Percentiles rank a stretch among this genome's conserved stretches.
Conservation (phyloP, 2,113 vertebrate species). For the Alaudala cheleensis region DNA sequence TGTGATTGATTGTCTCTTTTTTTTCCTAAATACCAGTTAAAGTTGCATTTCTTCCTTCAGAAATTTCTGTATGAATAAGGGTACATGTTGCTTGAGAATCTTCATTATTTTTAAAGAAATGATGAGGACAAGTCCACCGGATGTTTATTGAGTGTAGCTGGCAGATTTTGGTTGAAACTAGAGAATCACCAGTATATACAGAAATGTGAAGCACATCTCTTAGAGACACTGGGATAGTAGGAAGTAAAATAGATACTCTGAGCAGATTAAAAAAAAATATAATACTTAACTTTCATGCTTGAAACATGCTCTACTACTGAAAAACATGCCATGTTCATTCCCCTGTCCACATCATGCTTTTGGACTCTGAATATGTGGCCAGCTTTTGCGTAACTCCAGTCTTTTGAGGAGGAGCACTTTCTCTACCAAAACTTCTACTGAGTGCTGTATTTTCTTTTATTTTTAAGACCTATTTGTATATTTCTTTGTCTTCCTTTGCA, state of each 20-base stretch:
- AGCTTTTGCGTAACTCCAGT: background rate
- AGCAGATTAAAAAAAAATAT: background rate
- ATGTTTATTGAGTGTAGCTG: background rate
- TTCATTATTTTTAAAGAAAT: background rate
- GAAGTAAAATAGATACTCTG: background rate
- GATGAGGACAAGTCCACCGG: rapidly evolving
- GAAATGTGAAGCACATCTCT: background rate
- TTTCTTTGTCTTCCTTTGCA: background rate
- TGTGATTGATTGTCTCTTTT: background rate
- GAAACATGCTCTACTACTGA: background rate
- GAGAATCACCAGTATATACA: background rate
- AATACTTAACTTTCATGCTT: background rate
- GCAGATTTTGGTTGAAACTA: background rate
- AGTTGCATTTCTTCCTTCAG: background rate
- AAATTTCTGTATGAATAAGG: background rate
- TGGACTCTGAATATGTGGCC: background rate
- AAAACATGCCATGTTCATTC: background rate
- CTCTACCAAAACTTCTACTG: background rate
- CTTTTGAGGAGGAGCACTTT: background rate
- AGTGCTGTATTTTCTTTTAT: background rate
- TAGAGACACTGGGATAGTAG: background rate
- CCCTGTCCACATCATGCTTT: background rate
- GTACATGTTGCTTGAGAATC: background rate
- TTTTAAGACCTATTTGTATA: background rate
- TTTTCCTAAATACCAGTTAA: background rate